Base-by-base conservation (phyloP, 2,888 invertebrate species). In the Drosophila mercatorum region DNA sequence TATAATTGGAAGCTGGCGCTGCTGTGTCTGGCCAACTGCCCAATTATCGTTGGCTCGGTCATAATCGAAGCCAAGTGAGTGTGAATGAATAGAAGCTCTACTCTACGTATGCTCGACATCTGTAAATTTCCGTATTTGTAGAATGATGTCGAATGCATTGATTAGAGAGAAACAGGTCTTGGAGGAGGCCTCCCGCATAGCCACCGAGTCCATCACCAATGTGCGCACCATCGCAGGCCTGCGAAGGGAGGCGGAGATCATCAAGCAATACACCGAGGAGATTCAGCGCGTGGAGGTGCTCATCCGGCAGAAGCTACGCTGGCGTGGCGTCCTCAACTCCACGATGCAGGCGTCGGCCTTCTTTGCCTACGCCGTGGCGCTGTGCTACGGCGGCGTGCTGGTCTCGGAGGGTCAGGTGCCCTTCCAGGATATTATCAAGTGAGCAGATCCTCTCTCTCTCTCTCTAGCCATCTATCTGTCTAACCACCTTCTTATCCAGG, bases 401-500 rank as follows among this genome's bases (percentile, higher is more conserved):
- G 95, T 96, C 26, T 95, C 96, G 0, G 92, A 94, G 65, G 93
- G 94, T 49, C 94, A 94, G 67, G 92, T 96, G 60, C 94, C 93
- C 0, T 96, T 96, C 91, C 95, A 95, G 90, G 93, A 94, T 79
- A 95, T 96, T 49, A 96, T 96, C 84, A 96, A 95, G 95, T 95
- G 28, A n/a, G 78, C 62, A 41, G 2, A 8, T 22, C 2, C 22
- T 1, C 22, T 22, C 22, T 22, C 22, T 22, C 22, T 22, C 22
- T 22, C 22, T 22, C 22, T 2, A 11, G 1, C 34, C 3, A 10
- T 3, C 2, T 34, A 10, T 8, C 34, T 10, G 2, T 34, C 8
- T 34, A 34, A 3, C 34, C 10, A 34, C 10, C 10, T 34, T 5
- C 17, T 0, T 6, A 17, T 49, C 5, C 7, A 96, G 95, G 88